Base-by-base conservation (phyloP, 2,113 vertebrate species). In the Myotis davidii region DNA sequence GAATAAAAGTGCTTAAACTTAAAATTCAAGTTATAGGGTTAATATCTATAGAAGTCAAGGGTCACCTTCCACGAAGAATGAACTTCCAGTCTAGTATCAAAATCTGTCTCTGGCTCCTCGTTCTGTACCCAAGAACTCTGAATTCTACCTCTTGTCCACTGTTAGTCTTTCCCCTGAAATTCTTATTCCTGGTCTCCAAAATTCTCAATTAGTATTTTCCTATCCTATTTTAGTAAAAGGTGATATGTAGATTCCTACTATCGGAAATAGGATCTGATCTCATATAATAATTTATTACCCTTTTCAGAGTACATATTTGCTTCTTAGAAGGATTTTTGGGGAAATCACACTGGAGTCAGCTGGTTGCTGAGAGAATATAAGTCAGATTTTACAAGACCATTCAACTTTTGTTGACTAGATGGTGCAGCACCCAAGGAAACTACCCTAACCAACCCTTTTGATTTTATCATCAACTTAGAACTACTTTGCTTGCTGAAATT, bases 221-320 rank as follows among this genome's bases (percentile, higher is more conserved):
- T 83, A 12, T 39, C 48, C n/a, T 84, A 16, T 48, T 85, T 88
- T 85, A 91, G 29, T 72, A 86, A 91, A 91, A 67, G 29, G 29
- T 89, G 42, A 78, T 76, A 59, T 48, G 14, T 70, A 95, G 67
- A 78, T 85, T 96, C 29, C 13, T 73, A 6, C 50, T 74, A 29
- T 84, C 87, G 56, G 74, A 83, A 93, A 93, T 67, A 82, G 88
- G 54, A 72, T 79, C 70, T 37, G 2, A 67, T 91, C 67, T 95
- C 79, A 89, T 77, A 79, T 69, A 72, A 85, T 94, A 79, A 89
- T 76, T 37, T 86, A 74, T 78, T 96, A 78, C n/a, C 59, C 17
- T 54, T 95, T 86, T 72, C 7, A 76, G 50, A 73, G 20, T 54
- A 88, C 29, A n/a, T 72, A 79, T 89, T 90, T 95, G 74, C 81